Base-by-base conservation (phyloP, 2,888 invertebrate species). In the Copidosoma aretas region DNA sequence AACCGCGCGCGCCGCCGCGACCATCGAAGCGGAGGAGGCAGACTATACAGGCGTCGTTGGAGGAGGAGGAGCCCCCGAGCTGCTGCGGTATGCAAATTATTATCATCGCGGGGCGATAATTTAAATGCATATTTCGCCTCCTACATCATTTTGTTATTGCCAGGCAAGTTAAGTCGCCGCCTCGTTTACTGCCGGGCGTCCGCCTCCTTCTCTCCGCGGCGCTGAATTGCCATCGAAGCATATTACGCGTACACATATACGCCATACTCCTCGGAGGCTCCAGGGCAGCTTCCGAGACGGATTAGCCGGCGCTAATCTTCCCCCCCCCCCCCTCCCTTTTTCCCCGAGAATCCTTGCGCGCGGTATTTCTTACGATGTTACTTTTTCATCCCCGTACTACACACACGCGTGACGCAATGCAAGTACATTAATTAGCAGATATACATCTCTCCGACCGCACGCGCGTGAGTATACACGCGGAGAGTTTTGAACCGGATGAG, bases 111-210 rank as follows among this genome's bases (percentile, higher is more conserved):
- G 81, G 79, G 81, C 82, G 83, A 83, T 83, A 83, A 84, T 84
- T 84, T 84, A 83, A 83, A 84, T 84, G 83, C 82, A 84, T 84
- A 84, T 83, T 84, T 82, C 77, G 82, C 82, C 82, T 81, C 81
- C 83, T 84, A 83, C 83, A 83, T 83, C 83, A 84, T 83, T 83
- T 84, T 82, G 80, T 84, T 83, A 83, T 83, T 83, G 83, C 83
- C 80, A 78, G 57, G 22, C 63, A 24, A 70, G 67, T 57, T 57
- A 60, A 80, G 76, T 77, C 77, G 79, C 77, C 10, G 21, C 3
- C 21, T n/a, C 39, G 39, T 19, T 17, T 39, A 21, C 24, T 19
- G 51, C 52, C 52, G 2, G 19, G 10, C 21, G 43, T 17, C 41
- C 8, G 14, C 41, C 41, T 41, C 41, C 41, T 2, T 46, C 17